Base-by-base conservation (phyloP, 2,888 invertebrate genomes). In the Drosophila subquinaria region DNA sequence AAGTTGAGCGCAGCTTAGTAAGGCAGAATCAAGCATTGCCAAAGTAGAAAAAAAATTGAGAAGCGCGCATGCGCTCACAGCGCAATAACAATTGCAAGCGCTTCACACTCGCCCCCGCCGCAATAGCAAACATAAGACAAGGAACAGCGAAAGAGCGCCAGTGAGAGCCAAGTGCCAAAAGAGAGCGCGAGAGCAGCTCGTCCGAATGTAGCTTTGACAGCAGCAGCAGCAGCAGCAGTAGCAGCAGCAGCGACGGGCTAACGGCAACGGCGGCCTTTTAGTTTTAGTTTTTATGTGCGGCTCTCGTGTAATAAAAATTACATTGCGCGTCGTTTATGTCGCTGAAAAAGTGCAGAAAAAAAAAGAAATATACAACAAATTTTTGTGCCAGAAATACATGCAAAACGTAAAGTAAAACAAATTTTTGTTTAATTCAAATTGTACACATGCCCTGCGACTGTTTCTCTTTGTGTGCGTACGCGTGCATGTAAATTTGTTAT, bases 251-350 rank as follows among this genome's bases (percentile, higher is more conserved):
- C 69, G 81, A 68, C 65, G 78, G 61, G 66, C 77, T 76, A 73
- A 81, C 77, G 78, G 83, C 76, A 82, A 74, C 83, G 62, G 86
- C 83, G 80, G 81, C 87, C 83, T 82, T 86, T 86, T 86, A 85
- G 89, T 82, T 82, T 82, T 80, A 88, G 87, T 89, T 82, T 81
- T 81, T 77, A 73, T 85, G 79, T 76, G 82, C 88, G 88, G 79
- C 88, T 89, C 88, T 89, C 89, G 89, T 76, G 81, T 82, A 84
- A 81, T 85, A 81, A 76, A 90, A 89, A 90, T 88, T 90, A 84
- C 90, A 88, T 79, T 80, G 88, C 83, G 90, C 90, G 88, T 82
- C 81, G 87, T 69, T 53, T 67, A 57, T 71, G 48, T 81, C 50
- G 70, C 52, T 87, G 69, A 75, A 70, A 76, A 78, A 81, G 61